Evolutionary conservation across 2,888 invertebrate genomes (phyloP).

Genomic region (Ophion slaviceki): DNA sequence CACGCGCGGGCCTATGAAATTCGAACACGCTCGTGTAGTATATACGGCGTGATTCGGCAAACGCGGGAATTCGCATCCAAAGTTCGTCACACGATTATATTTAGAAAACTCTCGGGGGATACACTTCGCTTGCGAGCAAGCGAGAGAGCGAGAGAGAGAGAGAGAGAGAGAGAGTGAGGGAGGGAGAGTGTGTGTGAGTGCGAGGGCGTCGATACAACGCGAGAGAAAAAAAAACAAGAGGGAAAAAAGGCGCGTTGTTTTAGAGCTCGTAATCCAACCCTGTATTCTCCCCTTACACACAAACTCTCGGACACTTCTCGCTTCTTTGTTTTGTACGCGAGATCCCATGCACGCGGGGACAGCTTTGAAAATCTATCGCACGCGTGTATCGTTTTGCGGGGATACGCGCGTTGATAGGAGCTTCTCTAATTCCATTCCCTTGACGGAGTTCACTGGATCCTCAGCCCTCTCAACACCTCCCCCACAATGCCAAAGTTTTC

Average conservation of each 20-base stretch:
- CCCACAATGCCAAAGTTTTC: neutral
- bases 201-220: neutral
- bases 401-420: slow-evolving; percentile 22
- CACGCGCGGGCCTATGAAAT: slow-evolving; percentile 47
- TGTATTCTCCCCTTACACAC: slow-evolving; percentile 51
- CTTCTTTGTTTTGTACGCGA: slow-evolving; percentile 21
- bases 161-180: neutral
- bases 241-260: slow-evolving; percentile 14
- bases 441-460: slow-evolving; percentile 35
- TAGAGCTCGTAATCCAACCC: slow-evolving; percentile 61
- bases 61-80: slow-evolving; percentile 56
- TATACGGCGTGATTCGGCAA: slow-evolving; percentile 25
- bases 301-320: slow-evolving; percentile 43
- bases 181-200: neutral
- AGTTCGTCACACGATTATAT: slow-evolving; percentile 57
- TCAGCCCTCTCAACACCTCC: neutral
- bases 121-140: neutral
- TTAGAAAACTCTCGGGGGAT: slow-evolving; percentile 50
- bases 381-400: slow-evolving; percentile 61
- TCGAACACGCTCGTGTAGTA: slow-evolving; percentile 14
- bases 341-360: slow-evolving; percentile 15
- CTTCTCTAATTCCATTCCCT: slow-evolving; percentile 71
- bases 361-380: slow-evolving; percentile 72
- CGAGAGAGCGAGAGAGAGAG: slow-evolving; percentile 1
- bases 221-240: slow-evolving; percentile 2